Base-by-base conservation (phyloP, 2,113 vertebrate genomes). In the Crotalus tigris region DNA sequence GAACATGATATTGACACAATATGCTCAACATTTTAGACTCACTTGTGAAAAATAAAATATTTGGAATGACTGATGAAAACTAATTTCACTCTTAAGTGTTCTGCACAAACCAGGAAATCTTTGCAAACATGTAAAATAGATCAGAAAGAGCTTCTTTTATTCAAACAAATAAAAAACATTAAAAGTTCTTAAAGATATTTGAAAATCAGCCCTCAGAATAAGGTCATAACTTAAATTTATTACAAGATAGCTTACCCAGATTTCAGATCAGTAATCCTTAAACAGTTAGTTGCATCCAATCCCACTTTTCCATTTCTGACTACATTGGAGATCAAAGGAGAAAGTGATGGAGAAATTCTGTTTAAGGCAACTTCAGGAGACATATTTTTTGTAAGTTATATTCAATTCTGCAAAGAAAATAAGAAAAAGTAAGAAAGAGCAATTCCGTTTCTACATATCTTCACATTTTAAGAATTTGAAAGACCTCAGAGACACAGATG, bases 211-310 rank as follows among this genome's bases (percentile, higher is more conserved):
- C 17, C 0, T 11, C 85, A 81, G 0, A 87, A 33, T 13, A 91
- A 91, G 57, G 0, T 12, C 61, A 10, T 26, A 92, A 49, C 93
- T 95, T 93, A 53, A 44, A 94, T 59, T 53, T 91, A 69, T 90
- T 95, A 44, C 69, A 64, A 88, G 3, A 44, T 64, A 94, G 97
- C 98, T 97, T 97, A 99, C 99, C 99, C 99, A 57, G 98, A 99
- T 96, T 99, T 99, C 94, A 99, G 98, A 97, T 99, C 99, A 75
- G 99, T 99, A 96, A 99, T 99, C 92, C 99, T 98, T 94, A 99
- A 98, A 96, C 98, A 99, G 96, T 98, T 99, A 1, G 99, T 99
- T 91, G 99, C 98, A 97, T 99, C 99, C 93, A 99, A 97, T 89
- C 99, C 99, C 53, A 99, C 99, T 59, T 98, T 98, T 64, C 99